Conservation (phyloP, 1,140 invertebrate species). For the Scaptomyza pallida region DNA sequence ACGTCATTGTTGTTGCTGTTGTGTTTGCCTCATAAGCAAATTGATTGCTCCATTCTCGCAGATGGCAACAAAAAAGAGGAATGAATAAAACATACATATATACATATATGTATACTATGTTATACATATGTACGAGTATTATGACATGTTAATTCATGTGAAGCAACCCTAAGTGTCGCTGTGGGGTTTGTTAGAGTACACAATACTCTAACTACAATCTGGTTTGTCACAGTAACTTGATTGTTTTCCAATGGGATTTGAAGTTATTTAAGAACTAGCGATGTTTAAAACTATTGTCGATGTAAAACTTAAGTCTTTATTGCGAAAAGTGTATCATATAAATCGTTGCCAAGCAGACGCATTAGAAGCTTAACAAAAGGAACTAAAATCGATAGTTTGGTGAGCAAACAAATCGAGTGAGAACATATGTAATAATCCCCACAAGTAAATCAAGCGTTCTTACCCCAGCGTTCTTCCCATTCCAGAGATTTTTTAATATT, state of each 20-base stretch:
- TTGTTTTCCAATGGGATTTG: too few relatives aligned
- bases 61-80: not conserved
- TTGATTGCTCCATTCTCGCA: not conserved
- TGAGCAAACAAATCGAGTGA: not conserved
- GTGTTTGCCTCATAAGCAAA: slow-evolving; percentile 2
- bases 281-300: too few relatives aligned
- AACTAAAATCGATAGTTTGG: not conserved
- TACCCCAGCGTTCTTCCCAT: not conserved
- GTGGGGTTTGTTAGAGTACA: not conserved
- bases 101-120: too few relatives aligned
- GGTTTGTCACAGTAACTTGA: too few relatives aligned
- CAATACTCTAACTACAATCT: not conserved
- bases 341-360: too few relatives aligned
- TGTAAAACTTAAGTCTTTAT: too few relatives aligned
- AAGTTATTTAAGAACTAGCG: too few relatives aligned
- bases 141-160: not conserved
- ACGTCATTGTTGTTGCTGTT: slow-evolving; percentile 7
- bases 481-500: not conserved
- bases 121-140: too few relatives aligned
- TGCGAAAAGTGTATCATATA: too few relatives aligned
- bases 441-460: not conserved
- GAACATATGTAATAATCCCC: not conserved
- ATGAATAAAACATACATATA: not conserved
- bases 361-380: not conserved
- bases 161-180: not conserved